Evolutionary conservation across 2,888 invertebrate genomes (phyloP).

Genomic region (Malachius bipustulatus): DNA sequence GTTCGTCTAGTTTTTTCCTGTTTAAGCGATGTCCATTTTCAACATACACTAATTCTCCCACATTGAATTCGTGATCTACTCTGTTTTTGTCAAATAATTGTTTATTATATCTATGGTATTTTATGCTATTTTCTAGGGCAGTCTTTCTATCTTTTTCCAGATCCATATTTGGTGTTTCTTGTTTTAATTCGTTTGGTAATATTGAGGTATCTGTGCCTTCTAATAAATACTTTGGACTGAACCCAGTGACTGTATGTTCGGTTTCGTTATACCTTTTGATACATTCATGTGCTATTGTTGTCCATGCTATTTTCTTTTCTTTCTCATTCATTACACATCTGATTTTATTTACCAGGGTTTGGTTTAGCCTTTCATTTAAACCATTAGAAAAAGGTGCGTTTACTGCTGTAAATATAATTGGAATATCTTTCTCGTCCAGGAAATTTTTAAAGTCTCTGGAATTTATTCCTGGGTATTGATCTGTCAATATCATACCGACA

Average conservation of each 20-base stretch:
- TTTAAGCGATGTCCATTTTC: background rate
- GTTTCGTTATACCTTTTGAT: conserved; percentile 6
- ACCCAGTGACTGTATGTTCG: conserved; percentile 5
- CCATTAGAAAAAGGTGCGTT: conserved; percentile 20
- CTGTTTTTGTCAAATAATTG: conserved; percentile 2
- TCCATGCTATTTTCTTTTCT: conserved; percentile 3
- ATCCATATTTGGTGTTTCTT: conserved; percentile 8
- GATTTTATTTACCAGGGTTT: conserved; percentile 23
- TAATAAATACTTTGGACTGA: conserved; percentile 6
- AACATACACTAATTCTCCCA: conserved; percentile 7
- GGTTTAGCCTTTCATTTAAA: conserved; percentile 20
- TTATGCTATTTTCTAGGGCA: conserved; percentile 6
- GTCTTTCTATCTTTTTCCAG: background rate
- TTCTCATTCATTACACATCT: conserved; percentile 21
- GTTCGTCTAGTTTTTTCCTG: conserved; percentile 15
- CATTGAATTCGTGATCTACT: background rate
- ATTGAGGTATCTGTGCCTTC: background rate
- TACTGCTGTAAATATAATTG: conserved; percentile 17
- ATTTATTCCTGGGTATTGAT: conserved; percentile 27
- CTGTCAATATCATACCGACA: conserved; percentile 20
- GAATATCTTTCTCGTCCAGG: conserved; percentile 17
- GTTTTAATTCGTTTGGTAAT: conserved; percentile 6
- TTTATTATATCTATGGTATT: conserved; percentile 6
- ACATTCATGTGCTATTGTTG: conserved; percentile 4
- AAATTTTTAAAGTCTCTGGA: conserved; percentile 25